Conservation (phyloP, 2,888 invertebrate species). For the Halictus quadricinctus region DNA sequence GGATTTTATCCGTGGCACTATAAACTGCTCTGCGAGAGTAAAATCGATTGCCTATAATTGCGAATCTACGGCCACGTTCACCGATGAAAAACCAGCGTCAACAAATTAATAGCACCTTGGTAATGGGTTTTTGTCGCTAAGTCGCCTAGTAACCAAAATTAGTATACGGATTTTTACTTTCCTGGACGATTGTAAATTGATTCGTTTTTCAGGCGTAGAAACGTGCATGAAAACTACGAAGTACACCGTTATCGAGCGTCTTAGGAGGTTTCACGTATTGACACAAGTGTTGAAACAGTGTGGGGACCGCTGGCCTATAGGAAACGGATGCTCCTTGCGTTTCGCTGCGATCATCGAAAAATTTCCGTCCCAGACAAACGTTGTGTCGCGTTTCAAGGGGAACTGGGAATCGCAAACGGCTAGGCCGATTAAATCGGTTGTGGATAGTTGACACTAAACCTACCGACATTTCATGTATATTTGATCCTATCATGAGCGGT, state of each 20-base stretch:
- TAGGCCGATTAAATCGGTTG: too few species aligned
- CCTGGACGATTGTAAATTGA: not conserved
- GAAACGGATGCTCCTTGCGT: not conserved
- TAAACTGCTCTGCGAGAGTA: not conserved
- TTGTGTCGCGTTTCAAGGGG: not conserved
- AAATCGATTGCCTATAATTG: not conserved
- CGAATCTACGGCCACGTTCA: not conserved
- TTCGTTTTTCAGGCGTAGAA: not conserved
- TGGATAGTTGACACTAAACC: too few species aligned
- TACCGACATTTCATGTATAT: too few species aligned
- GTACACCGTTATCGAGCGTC: not conserved
- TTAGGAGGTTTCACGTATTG: not conserved
- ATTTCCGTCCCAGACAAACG: slow-evolving; percentile 14
- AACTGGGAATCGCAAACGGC: not conserved
- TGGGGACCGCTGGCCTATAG: not conserved
- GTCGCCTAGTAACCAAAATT: not conserved
- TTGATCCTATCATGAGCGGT: too few species aligned
- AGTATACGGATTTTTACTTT: not conserved
- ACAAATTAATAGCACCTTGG: not conserved
- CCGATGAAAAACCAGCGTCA: not conserved
- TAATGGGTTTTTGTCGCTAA: too few species aligned
- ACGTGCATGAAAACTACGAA: not conserved
- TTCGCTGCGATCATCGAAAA: not conserved
- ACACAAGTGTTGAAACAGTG: not conserved
- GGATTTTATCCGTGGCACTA: not conserved